Base-by-base conservation (phyloP, 2,113 vertebrate genomes). In the Podiceps cristatus region DNA sequence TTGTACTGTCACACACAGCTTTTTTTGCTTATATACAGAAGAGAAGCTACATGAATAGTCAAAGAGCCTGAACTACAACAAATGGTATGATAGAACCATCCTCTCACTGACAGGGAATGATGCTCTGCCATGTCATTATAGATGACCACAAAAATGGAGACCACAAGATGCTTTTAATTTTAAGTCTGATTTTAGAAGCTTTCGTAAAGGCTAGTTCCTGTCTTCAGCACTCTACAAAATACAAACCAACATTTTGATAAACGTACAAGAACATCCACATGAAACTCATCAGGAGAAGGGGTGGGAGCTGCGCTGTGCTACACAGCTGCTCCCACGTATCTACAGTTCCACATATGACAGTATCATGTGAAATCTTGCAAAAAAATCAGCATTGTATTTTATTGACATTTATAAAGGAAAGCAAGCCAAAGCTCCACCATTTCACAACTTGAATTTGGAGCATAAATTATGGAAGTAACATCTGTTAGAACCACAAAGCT, bases 171-270 rank as follows among this genome's bases (percentile, higher is more conserved):
- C 56, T 96, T 95, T 95, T 85, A 29, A 95, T 93, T 92, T 86
- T 45, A 90, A 86, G 55, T 55, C 60, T 87, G 76, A 89, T 87
- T 96, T 92, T 96, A 88, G 88, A 93, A 96, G n/a, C 33, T 86
- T 86, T 86, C 0, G 0, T 59, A 62, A 73, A 84, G 44, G 60
- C 72, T 40, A 49, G 35, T 77, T 95, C 60, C 58, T 42, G 50
- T 17, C n/a, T 92, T 74, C 67, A 63, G 50, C 3, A 1, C 28
- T 53, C 49, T n/a, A 45, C 10, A 74, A 81, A 80, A 84, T 11
- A 67, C 1, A 4, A 95, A 77, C 9, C 28, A 82, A 20, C 9
- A 31, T 23, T 66, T 49, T 4, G 4, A 67, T 31, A n/a, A 80
- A 84, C 19, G 11, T 4, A 10, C 13, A 64, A 47, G 55, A 84